Conservation (phyloP, 2,113 vertebrate genomes). For the Lepisosteus oculatus region DNA sequence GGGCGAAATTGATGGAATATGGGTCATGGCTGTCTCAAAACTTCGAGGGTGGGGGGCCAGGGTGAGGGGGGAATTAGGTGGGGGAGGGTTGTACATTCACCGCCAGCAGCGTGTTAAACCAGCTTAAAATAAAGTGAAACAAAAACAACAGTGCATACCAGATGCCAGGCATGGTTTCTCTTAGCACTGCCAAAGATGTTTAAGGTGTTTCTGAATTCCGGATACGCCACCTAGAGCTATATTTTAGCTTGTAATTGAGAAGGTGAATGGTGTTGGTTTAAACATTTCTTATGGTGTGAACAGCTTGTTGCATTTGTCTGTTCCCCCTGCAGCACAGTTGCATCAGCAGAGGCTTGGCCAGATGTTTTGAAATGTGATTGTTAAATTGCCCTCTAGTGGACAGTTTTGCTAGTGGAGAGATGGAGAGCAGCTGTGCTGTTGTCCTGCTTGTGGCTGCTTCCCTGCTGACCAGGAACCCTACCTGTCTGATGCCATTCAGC, state of each 20-base stretch:
- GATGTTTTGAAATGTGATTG: neutral
- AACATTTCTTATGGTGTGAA: neutral
- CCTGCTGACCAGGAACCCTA: slow-evolving; percentile 4
- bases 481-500: slow-evolving; percentile 15
- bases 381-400: neutral
- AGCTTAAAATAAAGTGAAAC: no score
- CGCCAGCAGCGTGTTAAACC: no score
- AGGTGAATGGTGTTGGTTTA: neutral
- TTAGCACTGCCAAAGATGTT: no score
- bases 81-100: no score
- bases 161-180: no score
- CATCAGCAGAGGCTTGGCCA: neutral
- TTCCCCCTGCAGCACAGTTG: neutral
- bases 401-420: slow-evolving; percentile 2
- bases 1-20: neutral
- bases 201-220: neutral
- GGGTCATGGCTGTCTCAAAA: no score
- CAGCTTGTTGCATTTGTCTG: neutral
- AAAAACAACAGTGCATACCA: no score
- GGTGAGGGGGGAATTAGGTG: no score
- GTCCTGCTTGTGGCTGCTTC: neutral
- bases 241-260: neutral
- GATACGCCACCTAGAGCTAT: neutral
- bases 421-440: neutral
- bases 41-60: no score